These are phyloP conservation scores for Neolamprologus sp. DNA, from an alignment of 2,113 vertebrate species.

Conservation along the genomic window DNA sequence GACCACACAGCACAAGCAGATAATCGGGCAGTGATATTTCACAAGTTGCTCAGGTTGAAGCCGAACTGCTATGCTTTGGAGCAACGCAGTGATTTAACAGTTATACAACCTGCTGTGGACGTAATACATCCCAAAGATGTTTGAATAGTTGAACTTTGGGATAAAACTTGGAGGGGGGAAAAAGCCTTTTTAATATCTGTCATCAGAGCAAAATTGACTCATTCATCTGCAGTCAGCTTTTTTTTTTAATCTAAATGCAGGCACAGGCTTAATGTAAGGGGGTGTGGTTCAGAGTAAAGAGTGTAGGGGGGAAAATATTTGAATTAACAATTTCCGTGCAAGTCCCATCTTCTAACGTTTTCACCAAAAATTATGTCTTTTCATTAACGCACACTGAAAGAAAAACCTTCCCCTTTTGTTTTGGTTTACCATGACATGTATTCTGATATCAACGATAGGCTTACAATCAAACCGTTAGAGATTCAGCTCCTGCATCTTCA, in stretches of 20 bases:
- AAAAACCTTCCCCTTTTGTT: not conserved
- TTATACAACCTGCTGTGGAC: not conserved
- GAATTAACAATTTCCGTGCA: not conserved
- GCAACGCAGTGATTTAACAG: not conserved
- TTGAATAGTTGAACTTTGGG: not conserved
- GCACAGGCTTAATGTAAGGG: not conserved
- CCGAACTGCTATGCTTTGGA: not conserved
- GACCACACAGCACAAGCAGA: not conserved
- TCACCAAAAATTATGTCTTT: not conserved
- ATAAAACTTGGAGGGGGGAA: not conserved
- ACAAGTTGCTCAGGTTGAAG: not conserved
- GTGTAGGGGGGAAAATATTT: not conserved
- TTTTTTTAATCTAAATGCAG: not conserved
- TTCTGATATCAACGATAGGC: not conserved
- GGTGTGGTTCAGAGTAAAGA: constrained; percentile 10
- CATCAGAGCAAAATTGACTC: not conserved
- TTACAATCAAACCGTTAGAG: not conserved
- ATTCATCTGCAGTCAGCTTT: not conserved
- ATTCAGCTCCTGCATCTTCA: constrained; percentile 12
- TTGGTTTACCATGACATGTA: not conserved
- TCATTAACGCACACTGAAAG: not conserved
- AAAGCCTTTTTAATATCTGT: not conserved
- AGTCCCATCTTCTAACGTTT: not conserved
- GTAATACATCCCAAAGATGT: not conserved
- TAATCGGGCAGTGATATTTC: not conserved